These are phyloP conservation scores for Alitta virens DNA, from an alignment of 2,888 invertebrate genomes.

Conservation along the genomic window DNA sequence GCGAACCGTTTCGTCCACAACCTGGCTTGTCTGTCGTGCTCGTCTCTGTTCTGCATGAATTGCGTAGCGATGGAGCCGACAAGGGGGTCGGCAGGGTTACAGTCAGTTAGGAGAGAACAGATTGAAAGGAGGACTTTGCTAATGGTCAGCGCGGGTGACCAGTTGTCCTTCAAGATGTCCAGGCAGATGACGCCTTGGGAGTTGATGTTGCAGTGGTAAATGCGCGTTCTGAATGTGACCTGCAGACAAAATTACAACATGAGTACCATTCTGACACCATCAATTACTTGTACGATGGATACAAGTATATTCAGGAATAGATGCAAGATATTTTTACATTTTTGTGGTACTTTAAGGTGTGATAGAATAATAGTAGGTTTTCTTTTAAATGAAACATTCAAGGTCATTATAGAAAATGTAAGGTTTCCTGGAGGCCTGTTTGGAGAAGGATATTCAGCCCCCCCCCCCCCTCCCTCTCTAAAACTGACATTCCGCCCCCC, in stretches of 20 bases:
- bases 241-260: conserved; percentile 38
- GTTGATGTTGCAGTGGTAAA: conserved; percentile 99
- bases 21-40: conserved; percentile 96
- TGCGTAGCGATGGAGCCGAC: conserved; percentile 98
- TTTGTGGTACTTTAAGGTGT: too few relatives aligned
- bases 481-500: too few relatives aligned
- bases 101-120: conserved; percentile 95
- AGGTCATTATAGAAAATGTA: too few relatives aligned
- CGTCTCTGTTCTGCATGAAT: conserved; percentile 94
- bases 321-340: too few relatives aligned
- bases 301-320: too few relatives aligned
- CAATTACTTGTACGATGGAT: too few relatives aligned
- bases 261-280: too few relatives aligned
- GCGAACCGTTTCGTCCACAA: conserved; percentile 98
- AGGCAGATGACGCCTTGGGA: conserved; percentile 97
- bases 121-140: conserved; percentile 96
- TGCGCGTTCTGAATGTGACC: conserved; percentile 84
- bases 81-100: conserved; percentile 97
- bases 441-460: too few relatives aligned
- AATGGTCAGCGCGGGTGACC: conserved; percentile 98
- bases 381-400: too few relatives aligned
- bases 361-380: too few relatives aligned
- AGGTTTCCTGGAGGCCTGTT: too few relatives aligned
- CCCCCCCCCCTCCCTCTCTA: too few relatives aligned
- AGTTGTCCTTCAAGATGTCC: conserved; percentile 97